Conservation (phyloP, 2,113 vertebrate species). For the Xiphophorus couchianus region DNA sequence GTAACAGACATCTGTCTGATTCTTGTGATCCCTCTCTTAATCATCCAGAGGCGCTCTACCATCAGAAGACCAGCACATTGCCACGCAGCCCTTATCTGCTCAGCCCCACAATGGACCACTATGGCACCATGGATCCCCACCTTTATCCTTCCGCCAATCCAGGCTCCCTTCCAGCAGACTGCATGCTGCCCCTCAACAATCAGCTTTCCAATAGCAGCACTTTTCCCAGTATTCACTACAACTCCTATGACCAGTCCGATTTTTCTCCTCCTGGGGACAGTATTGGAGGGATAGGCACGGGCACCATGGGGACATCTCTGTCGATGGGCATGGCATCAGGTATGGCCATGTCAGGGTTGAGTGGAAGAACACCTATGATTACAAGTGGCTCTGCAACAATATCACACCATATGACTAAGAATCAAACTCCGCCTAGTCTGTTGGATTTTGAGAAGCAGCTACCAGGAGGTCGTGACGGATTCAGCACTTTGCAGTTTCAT, state of each 20-base stretch:
- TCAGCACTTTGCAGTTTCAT: constrained; percentile 97
- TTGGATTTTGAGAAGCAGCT: constrained; percentile 97
- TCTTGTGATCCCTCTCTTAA: constrained; percentile 85
- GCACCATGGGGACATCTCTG: constrained; percentile 80
- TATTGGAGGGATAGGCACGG: constrained; percentile 81
- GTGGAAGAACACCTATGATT: constrained; percentile 81
- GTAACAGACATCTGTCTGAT: constrained; percentile 90
- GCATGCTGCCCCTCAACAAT: constrained; percentile 92
- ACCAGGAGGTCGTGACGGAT: constrained; percentile 91
- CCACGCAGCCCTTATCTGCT: constrained; percentile 91
- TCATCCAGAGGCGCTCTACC: constrained; percentile 86
- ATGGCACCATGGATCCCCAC: constrained; percentile 88
- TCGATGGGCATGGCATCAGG: constrained; percentile 76
- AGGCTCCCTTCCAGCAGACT: constrained; percentile 85
- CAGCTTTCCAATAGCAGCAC: constrained; percentile 97
- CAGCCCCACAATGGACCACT: constrained; percentile 89
- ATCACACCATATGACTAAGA: constrained; percentile 82
- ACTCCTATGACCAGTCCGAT: constrained; percentile 93
- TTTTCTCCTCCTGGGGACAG: constrained; percentile 85
- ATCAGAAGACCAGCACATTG: constrained; percentile 80
- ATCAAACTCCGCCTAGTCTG: constrained; percentile 89
- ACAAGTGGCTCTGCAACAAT: constrained; percentile 83
- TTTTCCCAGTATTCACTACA: constrained; percentile 97
- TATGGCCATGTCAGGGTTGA: constrained; percentile 66
- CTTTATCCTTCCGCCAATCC: constrained; percentile 74